Evolutionary conservation across 2,113 vertebrate species (phyloP).

Genomic region (Sterna hirundo): DNA sequence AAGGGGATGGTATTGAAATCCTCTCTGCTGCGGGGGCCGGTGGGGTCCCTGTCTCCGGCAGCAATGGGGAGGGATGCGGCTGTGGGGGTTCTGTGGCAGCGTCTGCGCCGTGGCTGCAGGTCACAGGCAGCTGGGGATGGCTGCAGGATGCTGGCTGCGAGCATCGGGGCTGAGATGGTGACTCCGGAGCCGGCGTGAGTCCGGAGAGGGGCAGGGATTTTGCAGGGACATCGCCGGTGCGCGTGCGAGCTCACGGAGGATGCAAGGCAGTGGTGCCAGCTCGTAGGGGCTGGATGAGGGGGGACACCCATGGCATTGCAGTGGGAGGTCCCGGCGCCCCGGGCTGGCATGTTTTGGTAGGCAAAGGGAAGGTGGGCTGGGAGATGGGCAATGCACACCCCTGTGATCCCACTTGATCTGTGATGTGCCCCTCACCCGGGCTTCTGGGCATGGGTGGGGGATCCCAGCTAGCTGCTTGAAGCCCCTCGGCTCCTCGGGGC

Average conservation of each 20-base stretch:
- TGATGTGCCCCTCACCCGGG: background rate
- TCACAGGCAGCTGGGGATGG: background rate
- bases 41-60: background rate
- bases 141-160: accelerated
- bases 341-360: background rate
- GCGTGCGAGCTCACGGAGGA: background rate
- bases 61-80: background rate
- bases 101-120: background rate
- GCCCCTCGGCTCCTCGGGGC: background rate
- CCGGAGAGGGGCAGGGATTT: background rate
- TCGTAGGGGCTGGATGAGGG: background rate
- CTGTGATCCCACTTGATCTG: too few species aligned
- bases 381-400: background rate
- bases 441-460: background rate
- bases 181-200: background rate
- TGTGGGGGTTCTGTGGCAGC: background rate
- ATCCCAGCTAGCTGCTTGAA: background rate
- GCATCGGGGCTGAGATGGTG: background rate
- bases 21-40: background rate
- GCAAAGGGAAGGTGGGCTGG: background rate
- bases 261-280: background rate
- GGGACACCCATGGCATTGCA: background rate
- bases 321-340: accelerated
- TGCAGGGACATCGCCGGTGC: accelerated
- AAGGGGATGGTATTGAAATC: background rate